Evolutionary conservation across 2,113 vertebrate genomes (phyloP).

Genomic region (Lota lota): DNA sequence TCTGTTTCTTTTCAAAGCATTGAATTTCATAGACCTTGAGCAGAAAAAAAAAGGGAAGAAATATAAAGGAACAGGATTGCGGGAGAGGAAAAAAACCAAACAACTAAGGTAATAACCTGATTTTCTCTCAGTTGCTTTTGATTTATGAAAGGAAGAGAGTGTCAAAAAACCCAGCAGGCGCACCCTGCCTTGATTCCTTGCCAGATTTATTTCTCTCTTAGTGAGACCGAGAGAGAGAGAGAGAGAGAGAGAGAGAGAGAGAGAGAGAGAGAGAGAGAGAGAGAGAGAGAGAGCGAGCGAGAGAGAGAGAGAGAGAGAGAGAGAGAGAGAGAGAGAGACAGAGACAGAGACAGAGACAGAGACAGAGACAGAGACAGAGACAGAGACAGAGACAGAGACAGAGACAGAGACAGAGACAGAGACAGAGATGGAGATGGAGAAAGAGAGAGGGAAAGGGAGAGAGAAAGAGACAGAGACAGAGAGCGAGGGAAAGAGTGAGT

Average conservation of each 20-base stretch:
- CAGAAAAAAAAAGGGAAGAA: slow-evolving; percentile 44
- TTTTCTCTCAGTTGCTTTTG: slow-evolving; percentile 65
- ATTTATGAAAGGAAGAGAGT: slow-evolving; percentile 68
- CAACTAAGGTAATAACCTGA: slow-evolving; percentile 67
- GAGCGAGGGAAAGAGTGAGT: slow-evolving; percentile 26
- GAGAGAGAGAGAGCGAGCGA: slow-evolving; percentile 33
- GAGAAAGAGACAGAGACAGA: too few species aligned
- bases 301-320: not conserved
- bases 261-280: slow-evolving; percentile 42
- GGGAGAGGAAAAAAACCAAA: slow-evolving; percentile 31
- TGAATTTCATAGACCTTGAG: slow-evolving; percentile 58
- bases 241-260: slow-evolving; percentile 36
- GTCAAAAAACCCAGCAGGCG: slow-evolving; percentile 61
- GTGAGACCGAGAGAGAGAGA: slow-evolving; percentile 22
- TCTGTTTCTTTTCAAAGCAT: slow-evolving; percentile 51
- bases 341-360: slow-evolving; percentile 39
- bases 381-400: slow-evolving; percentile 31
- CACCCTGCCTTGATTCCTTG: slow-evolving; percentile 52
- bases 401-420: slow-evolving; percentile 18
- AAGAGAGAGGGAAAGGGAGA: slow-evolving; percentile 3
- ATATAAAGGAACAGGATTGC: not conserved
- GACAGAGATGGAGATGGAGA: slow-evolving; percentile 15
- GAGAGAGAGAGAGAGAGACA: slow-evolving; percentile 42
- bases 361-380: slow-evolving; percentile 41
- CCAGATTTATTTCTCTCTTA: slow-evolving; percentile 49